Evolutionary conservation across 2,888 invertebrate species (phyloP).

Genomic region (Azorinus chamasolen): DNA sequence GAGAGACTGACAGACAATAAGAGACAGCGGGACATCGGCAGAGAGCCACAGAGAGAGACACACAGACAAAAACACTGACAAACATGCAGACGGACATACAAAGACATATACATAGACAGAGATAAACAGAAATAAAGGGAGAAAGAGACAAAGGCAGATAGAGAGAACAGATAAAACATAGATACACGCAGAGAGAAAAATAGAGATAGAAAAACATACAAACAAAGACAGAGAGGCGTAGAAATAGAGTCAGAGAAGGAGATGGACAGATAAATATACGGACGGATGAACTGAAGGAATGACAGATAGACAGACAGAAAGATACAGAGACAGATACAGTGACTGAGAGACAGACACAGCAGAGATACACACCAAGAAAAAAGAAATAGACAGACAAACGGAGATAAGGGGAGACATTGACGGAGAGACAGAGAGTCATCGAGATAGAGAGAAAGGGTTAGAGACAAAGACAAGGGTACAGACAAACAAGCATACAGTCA

Average conservation of each 20-base stretch:
- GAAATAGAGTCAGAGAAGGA: background rate
- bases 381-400: too few relatives aligned
- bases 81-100: background rate
- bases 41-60: background rate
- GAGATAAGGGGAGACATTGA: too few relatives aligned
- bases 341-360: background rate
- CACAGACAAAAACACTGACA: background rate
- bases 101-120: background rate
- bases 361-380: too few relatives aligned
- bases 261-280: background rate
- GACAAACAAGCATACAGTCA: slow-evolving; percentile 2
- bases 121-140: background rate
- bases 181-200: background rate
- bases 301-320: background rate
- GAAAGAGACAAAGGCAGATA: background rate
- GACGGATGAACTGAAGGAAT: background rate
- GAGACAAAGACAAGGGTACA: background rate
- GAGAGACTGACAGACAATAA: background rate
- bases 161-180: background rate
- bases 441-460: too few relatives aligned
- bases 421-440: too few relatives aligned
- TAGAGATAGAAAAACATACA: background rate
- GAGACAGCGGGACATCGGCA: background rate
- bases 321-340: background rate
- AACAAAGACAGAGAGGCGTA: background rate